These are phyloP conservation scores for Sphaerophoria rueppellii DNA, from an alignment of 2,888 invertebrate species.

Conservation along the genomic window DNA sequence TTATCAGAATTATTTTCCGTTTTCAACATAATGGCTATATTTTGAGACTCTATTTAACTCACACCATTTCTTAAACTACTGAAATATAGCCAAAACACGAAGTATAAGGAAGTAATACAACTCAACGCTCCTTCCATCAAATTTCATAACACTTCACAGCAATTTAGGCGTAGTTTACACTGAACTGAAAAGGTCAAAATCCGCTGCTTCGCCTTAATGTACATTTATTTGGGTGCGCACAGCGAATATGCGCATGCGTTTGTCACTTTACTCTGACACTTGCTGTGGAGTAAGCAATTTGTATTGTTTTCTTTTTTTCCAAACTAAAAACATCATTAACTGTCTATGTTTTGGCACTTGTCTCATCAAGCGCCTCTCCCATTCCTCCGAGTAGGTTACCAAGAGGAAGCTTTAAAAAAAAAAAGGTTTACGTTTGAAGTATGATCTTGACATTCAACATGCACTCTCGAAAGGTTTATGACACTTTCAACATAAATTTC, in stretches of 20 bases:
- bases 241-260: not conserved
- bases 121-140: constrained; percentile 13
- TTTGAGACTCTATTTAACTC: not conserved
- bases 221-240: constrained; percentile 43
- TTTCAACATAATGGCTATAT: not conserved
- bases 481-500: constrained; percentile 39
- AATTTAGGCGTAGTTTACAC: constrained; percentile 31
- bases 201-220: constrained; percentile 56
- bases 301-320: not conserved
- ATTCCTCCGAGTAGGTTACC: not conserved
- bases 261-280: not conserved
- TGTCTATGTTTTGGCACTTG: constrained; percentile 43
- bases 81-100: constrained; percentile 14
- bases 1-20: not conserved
- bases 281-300: not conserved
- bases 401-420: constrained; percentile 5
- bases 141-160: constrained; percentile 38
- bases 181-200: constrained; percentile 54
- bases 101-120: constrained; percentile 42
- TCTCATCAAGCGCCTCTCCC: not conserved
- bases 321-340: constrained; percentile 27
- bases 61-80: not conserved
- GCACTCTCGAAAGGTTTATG: constrained; percentile 42
- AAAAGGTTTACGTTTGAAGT: not conserved
- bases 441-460: constrained; percentile 68